Conservation (phyloP, 1,140 invertebrate genomes). For the Harpegnathos saltator region DNA sequence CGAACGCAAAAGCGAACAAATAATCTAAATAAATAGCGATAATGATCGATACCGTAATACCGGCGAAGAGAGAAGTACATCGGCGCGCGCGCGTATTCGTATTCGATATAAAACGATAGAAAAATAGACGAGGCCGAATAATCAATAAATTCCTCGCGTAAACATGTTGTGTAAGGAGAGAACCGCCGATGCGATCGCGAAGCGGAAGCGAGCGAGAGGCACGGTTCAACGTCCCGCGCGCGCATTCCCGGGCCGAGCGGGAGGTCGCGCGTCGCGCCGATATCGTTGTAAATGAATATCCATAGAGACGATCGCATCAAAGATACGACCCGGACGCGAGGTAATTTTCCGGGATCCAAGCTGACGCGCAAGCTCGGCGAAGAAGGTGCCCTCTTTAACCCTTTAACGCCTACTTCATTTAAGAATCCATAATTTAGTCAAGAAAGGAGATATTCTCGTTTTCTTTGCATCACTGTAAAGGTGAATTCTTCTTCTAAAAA, state of each 20-base stretch:
- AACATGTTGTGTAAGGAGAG: slow-evolving; percentile 29
- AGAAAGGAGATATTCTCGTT: no score
- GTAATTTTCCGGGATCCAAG: slow-evolving; percentile 60
- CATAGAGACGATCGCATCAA: slow-evolving; percentile 58
- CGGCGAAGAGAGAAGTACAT: no score
- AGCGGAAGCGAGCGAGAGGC: background rate
- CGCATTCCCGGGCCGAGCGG: slow-evolving; percentile 19
- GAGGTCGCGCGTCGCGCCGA: slow-evolving; percentile 41
- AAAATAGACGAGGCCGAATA: slow-evolving; percentile 4
- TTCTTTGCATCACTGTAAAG: no score
- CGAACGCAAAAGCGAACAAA: no score
- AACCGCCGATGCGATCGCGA: slow-evolving; percentile 22
- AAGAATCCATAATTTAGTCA: no score
- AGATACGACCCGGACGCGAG: slow-evolving; percentile 48
- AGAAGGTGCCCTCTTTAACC: background rate
- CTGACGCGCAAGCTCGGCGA: slow-evolving; percentile 28
- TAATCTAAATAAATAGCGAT: background rate
- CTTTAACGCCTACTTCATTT: no score
- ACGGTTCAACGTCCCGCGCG: slow-evolving; percentile 40
- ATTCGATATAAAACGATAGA: background rate
- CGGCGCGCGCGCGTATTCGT: background rate
- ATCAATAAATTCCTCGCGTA: slow-evolving; percentile 47
- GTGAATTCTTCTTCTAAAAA: no score
- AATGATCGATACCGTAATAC: background rate
- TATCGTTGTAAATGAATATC: slow-evolving; percentile 58